Evolutionary conservation across 1,140 invertebrate genomes (phyloP).

Genomic region (Lycorma delicatula): DNA sequence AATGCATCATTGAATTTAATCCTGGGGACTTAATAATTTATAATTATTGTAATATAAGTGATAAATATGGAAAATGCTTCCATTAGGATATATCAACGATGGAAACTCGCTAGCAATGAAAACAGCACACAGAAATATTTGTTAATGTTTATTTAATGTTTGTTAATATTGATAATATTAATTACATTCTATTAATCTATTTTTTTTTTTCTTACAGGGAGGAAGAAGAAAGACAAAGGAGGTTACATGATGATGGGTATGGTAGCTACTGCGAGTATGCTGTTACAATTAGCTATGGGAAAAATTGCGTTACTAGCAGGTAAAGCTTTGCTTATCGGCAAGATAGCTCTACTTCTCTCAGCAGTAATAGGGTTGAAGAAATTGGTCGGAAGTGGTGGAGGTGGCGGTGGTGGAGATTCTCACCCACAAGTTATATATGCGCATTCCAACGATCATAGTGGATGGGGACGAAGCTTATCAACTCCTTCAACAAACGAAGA

Average conservation of each 20-base stretch:
- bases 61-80: no score
- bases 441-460: conserved; percentile 43
- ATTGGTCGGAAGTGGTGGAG: conserved; percentile 42
- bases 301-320: conserved; percentile 74
- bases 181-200: no score
- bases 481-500: conserved; percentile 36
- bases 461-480: conserved; percentile 50
- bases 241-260: conserved; percentile 50
- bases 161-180: no score
- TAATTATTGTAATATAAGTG: no score
- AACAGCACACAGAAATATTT: no score
- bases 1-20: no score
- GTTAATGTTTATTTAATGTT: no score
- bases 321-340: conserved; percentile 72
- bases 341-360: conserved; percentile 70
- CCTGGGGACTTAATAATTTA: no score
- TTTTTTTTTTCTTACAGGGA: conserved; percentile 1
- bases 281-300: conserved; percentile 61
- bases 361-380: conserved; percentile 76
- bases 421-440: conserved; percentile 17
- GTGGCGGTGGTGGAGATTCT: conserved; percentile 18
- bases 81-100: no score
- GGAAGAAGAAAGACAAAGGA: conserved; percentile 37
- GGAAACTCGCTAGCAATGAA: no score
- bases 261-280: conserved; percentile 52